phyloP scores from a whole-genome alignment of 2,797 vertebrate species.

The Hippoglossus hippoglossus region DNA sequence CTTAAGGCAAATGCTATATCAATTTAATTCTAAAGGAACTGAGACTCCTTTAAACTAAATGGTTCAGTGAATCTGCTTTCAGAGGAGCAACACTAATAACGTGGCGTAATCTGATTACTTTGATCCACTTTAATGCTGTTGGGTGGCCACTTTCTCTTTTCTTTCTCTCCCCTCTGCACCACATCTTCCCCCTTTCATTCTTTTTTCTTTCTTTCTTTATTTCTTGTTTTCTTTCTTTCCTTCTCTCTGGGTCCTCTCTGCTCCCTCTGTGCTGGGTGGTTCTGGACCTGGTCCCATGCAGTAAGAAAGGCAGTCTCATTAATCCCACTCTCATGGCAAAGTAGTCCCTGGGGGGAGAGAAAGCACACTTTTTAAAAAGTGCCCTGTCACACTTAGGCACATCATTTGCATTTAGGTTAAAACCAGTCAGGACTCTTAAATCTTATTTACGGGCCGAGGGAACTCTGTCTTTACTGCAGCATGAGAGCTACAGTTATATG shows the following conservation, averaged over 20 bases:
- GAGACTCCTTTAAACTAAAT: conserved; percentile 59
- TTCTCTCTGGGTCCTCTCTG: not conserved
- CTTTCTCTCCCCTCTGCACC: not conserved
- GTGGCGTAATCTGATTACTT: conserved; percentile 69
- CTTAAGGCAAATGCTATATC: conserved; percentile 31
- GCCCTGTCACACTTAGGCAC: conserved; percentile 73
- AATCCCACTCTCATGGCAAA: conserved; percentile 78
- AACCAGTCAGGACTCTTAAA: conserved; percentile 68
- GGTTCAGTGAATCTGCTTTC: conserved; percentile 51
- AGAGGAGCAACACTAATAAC: conserved; percentile 52
- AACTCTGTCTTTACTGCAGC: conserved; percentile 61
- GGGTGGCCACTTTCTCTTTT: conserved; percentile 47
- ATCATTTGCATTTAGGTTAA: conserved; percentile 79
- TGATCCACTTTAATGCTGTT: conserved; percentile 66
- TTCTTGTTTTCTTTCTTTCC: conserved; percentile 1
- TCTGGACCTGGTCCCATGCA: conserved; percentile 37
- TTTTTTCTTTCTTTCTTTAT: conserved; percentile 17
- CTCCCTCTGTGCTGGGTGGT: conserved; percentile 34
- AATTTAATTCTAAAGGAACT: conserved; percentile 45
- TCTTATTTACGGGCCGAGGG: conserved; percentile 68
- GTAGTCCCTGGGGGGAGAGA: conserved; percentile 61
- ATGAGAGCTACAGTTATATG: conserved; percentile 57
- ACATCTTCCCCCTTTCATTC: not conserved
- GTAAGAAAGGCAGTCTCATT: conserved; percentile 69
- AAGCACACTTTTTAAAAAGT: conserved; percentile 65